phyloP scores from a whole-genome alignment of 2,888 invertebrate species.

The Epinotia nisella region DNA sequence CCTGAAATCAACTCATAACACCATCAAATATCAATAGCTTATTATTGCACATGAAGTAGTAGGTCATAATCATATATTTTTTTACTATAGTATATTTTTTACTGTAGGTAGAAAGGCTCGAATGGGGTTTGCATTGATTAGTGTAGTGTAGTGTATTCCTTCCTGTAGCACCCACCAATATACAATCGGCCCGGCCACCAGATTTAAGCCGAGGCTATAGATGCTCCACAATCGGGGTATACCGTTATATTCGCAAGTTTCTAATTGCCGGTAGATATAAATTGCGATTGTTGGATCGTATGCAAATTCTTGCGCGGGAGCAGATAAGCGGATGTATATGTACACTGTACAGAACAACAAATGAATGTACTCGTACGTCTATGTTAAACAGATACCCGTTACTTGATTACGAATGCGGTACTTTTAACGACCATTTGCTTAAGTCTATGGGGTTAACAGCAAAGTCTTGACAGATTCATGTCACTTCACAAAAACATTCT shows the following conservation, averaged over 20 bases:
- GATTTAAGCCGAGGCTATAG: too few species aligned
- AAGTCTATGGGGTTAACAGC: slow-evolving; percentile 22
- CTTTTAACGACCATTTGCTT: slow-evolving; percentile 34
- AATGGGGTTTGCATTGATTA: too few species aligned
- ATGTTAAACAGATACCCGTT: slow-evolving; percentile 39
- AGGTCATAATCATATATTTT: background rate
- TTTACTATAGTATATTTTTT: too few species aligned
- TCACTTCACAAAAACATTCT: slow-evolving; percentile 1
- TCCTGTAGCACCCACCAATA: background rate
- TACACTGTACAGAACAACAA: slow-evolving; percentile 52
- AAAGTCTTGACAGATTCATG: slow-evolving; percentile 9
- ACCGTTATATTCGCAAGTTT: slow-evolving; percentile 77
- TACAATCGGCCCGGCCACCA: background rate
- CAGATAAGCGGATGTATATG: slow-evolving; percentile 58
- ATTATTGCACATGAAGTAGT: background rate
- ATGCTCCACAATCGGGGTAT: slow-evolving; percentile 62
- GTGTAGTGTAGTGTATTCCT: background rate
- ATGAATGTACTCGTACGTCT: slow-evolving; percentile 47
- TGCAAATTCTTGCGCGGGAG: slow-evolving; percentile 73
- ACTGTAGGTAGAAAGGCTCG: too few species aligned
- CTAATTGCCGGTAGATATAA: slow-evolving; percentile 78
- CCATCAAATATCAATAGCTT: background rate
- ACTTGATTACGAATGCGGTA: slow-evolving; percentile 38
- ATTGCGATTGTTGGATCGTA: slow-evolving; percentile 75
- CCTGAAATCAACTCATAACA: background rate